Conservation (phyloP, 2,113 vertebrate species). For the Irena cyanogastra region DNA sequence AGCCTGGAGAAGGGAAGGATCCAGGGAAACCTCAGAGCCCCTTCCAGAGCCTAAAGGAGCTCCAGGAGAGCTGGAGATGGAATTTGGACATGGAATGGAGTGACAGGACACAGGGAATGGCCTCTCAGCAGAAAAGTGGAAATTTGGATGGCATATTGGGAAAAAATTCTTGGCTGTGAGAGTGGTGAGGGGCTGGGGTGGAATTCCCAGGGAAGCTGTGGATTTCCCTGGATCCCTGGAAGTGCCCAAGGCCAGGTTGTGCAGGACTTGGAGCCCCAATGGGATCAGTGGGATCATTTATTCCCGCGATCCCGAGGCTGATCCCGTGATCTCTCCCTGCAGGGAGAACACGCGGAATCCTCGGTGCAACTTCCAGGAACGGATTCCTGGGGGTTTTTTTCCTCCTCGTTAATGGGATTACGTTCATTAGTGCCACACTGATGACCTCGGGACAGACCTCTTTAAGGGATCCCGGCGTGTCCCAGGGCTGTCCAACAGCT, state of each 20-base stretch:
- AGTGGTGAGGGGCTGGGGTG: neutral
- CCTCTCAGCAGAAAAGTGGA: neutral
- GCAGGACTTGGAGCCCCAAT: neutral
- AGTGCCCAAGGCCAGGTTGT: neutral
- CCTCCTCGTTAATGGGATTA: neutral
- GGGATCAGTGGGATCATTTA: neutral
- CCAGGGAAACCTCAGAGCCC: neutral
- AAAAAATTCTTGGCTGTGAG: rapidly evolving
- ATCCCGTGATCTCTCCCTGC: neutral
- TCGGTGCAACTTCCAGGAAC: neutral
- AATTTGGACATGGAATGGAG: neutral
- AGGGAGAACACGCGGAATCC: neutral
- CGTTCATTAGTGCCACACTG: neutral
- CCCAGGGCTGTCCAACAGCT: neutral
- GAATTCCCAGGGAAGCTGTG: neutral
- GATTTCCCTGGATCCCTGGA: neutral
- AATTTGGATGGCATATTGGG: neutral
- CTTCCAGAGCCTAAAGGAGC: neutral
- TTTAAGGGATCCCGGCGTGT: neutral
- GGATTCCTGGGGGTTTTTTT: neutral
- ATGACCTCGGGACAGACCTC: neutral
- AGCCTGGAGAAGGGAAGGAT: neutral
- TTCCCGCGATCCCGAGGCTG: neutral
- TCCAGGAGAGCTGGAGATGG: neutral
- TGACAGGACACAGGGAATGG: neutral